Evolutionary conservation across 37 sponge, comb jelly and placozoan species (phyloP).

Genomic region (Oopsacas minuta): DNA sequence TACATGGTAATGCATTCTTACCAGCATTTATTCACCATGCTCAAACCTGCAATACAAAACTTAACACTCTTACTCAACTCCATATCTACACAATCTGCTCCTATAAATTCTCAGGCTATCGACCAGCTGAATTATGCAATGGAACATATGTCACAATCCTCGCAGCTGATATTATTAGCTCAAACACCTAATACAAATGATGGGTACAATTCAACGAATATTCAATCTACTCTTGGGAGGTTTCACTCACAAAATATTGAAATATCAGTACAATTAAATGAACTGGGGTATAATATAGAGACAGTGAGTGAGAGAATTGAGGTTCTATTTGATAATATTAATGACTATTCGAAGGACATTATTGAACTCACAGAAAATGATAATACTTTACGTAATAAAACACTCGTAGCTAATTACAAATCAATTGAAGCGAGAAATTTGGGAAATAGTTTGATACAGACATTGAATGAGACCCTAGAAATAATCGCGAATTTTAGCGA

Average conservation of each 20-base stretch:
- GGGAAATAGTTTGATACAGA: not conserved
- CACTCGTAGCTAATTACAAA: not conserved
- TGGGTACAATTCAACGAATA: not conserved
- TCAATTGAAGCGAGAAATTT: not conserved
- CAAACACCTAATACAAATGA: not conserved
- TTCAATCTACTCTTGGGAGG: not conserved
- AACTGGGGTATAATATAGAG: not conserved
- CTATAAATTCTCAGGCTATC: not conserved
- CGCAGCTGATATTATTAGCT: not conserved
- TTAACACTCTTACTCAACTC: slow-evolving; percentile 6
- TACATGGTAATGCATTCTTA: not conserved
- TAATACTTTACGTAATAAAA: not conserved
- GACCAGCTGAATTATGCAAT: not conserved
- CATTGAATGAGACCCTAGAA: not conserved
- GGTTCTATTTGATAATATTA: not conserved
- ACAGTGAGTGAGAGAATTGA: not conserved
- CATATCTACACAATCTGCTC: not conserved
- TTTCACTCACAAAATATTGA: not conserved
- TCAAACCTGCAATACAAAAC: not conserved
- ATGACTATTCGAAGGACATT: not conserved
- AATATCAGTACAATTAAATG: not conserved
- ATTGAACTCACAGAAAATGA: not conserved
- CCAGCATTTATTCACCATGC: not conserved
- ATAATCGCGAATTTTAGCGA: not conserved
- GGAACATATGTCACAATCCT: not conserved